Conservation (phyloP, 2,888 invertebrate genomes). For the Habrosyne pyritoides region DNA sequence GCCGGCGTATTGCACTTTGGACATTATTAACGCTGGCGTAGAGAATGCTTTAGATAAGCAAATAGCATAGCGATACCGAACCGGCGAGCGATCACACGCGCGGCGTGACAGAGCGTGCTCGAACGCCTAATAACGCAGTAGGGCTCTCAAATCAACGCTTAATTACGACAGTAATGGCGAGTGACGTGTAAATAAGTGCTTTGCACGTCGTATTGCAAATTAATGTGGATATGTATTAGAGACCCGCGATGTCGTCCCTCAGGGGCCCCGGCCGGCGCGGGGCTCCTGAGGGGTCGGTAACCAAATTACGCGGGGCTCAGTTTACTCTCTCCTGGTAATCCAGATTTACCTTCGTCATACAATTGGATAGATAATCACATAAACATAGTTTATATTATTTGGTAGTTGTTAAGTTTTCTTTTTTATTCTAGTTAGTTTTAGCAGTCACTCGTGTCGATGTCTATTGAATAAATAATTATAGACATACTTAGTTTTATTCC, state of each 20-base stretch:
- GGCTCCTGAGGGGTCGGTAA: neutral
- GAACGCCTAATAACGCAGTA: slow-evolving; percentile 14
- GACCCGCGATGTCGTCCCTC: too few relatives aligned
- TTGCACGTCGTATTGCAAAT: neutral
- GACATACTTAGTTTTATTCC: too few relatives aligned
- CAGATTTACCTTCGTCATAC: neutral
- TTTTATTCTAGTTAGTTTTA: too few relatives aligned
- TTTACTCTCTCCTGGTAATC: neutral
- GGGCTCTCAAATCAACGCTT: slow-evolving; percentile 23
- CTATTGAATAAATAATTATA: too few relatives aligned
- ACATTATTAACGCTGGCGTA: neutral
- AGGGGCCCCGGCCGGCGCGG: neutral
- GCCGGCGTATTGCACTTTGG: neutral
- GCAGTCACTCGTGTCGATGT: too few relatives aligned
- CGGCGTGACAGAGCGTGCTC: slow-evolving; percentile 14
- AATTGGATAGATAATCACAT: neutral
- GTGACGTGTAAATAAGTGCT: neutral
- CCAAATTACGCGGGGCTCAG: neutral
- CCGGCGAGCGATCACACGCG: neutral
- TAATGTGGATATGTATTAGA: neutral
- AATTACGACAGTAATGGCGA: slow-evolving; percentile 24
- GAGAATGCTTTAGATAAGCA: neutral
- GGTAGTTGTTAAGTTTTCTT: neutral
- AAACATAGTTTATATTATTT: neutral
- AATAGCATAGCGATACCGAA: neutral